Evolutionary conservation across 2,113 vertebrate genomes (phyloP).

Genomic region (Cardinalis cardinalis): DNA sequence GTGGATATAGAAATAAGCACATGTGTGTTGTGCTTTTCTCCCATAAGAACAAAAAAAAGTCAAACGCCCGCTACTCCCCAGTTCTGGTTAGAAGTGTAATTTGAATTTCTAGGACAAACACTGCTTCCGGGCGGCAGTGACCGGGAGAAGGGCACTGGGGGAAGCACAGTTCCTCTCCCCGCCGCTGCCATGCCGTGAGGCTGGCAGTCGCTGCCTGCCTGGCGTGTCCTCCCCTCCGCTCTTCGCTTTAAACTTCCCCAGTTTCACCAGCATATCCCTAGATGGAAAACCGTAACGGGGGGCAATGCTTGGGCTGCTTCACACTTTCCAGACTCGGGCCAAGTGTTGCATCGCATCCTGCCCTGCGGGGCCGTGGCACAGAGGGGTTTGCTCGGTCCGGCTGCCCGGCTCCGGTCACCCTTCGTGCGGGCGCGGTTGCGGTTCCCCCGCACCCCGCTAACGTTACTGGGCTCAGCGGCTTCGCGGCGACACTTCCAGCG

Average conservation of each 20-base stretch:
- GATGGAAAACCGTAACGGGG: background rate
- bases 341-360: accelerated
- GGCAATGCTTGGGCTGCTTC: background rate
- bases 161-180: background rate
- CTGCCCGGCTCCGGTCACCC: background rate
- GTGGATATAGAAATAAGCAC: accelerated
- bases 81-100: background rate
- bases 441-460: background rate
- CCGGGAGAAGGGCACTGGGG: accelerated
- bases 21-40: background rate
- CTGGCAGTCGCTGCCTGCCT: accelerated
- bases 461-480: background rate
- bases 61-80: background rate
- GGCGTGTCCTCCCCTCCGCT: too few species aligned
- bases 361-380: background rate
- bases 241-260: background rate
- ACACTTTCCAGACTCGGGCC: background rate
- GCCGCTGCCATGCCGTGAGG: accelerated
- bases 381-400: background rate
- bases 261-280: background rate
- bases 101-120: background rate
- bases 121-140: background rate
- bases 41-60: background rate
- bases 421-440: background rate
- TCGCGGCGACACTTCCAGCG: background rate